Evolutionary conservation across 2,888 invertebrate species (phyloP), one percentile per base, ranked within the genome.

Genomic region (Mechanitis mazaeus): DNA sequence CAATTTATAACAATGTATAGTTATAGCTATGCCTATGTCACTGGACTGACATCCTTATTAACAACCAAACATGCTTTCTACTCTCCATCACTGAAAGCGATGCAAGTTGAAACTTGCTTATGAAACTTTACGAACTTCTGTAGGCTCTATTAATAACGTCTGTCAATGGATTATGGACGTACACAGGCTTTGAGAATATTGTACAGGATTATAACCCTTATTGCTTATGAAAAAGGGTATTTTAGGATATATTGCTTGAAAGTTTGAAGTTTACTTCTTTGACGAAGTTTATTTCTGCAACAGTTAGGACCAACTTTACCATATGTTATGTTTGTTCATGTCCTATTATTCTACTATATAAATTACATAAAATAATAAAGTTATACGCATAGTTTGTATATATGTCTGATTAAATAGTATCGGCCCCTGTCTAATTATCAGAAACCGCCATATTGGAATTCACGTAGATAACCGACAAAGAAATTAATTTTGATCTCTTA

Each of bases 101-200:
- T 38, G 35, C 42, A 54, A 63, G 56, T 62, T 60, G 55, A 55
- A 59, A 62, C 62, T 63, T 59, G 65, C n/a, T 35, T n/a, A 9
- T 35, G 47, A 54, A 45, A 59, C 56, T 55, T 54, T 54, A 20
- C 9, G 20, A 63, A 60, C 63, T 59, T 60, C 56, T 60, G 59
- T 53, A n/a, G 58, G 63, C 60, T 64, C 46, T 66, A 61, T 64
- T 64, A 61, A 59, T 57, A 53, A 59, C 59, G 35, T 57, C 57
- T 56, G 55, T 60, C 59, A 54, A 56, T 59, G 56, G 35, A 38
- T 54, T 38, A 50, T 45, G 9, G 54, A 33, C 55, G n/a, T 45
- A n/a, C 54, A 12, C 54, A 59, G 47, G 28, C 58, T 33, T 20
- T 56, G 57, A 57, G 56, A 64, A 58, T 31, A 55, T n/a, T 46